Evolutionary conservation across 2,797 vertebrate genomes (phyloP), one percentile per base, ranked within the genome.

Genomic region (Tangara arthus): DNA sequence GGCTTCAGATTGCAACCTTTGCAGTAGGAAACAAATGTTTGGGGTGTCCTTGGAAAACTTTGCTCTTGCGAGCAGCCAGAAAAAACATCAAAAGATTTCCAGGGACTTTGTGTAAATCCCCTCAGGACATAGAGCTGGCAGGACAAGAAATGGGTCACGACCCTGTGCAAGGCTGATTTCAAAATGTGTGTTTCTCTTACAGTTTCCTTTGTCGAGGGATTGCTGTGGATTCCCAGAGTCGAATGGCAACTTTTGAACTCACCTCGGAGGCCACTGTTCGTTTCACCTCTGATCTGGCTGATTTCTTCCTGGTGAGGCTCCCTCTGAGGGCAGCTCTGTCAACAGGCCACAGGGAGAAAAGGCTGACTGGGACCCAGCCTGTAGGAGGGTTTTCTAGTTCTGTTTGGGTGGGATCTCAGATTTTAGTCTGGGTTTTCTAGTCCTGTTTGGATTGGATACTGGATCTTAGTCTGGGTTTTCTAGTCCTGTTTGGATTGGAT

Each of bases 161-260:
- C 93, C 77, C 18, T 52, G 76, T 69, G 52, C 63, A 64, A 82
- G 85, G 81, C 60, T 77, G 63, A 4, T 68, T 80, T 87, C 77
- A 88, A 63, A 56, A 20, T 34, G 37, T n/a, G 55, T 87, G 89
- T 96, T 96, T 94, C 75, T 92, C 69, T 77, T 46, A 2, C 94
- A 99, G 99, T 97, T 99, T 99, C 97, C 98, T 99, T 96, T 99
- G 99, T 93, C 98, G 99, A 44, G 98, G 96, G 9, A 97, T 98
- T 5, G 98, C 98, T 68, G 87, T 98, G 8, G 99, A 99, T 42
- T 70, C 97, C 6, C 97, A 97, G 96, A 97, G 97, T 84, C 98
- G 98, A 39, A 97, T 98, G 87, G 98, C 98, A 1, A 27, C 96
- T 79, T 98, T 99, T 97, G 98, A 98, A 19, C 96, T 99, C 27